Percentiles rank a stretch among this genome's conserved stretches.
phyloP scores from a whole-genome alignment of 2,888 invertebrate genomes.

The Antheraea assamensis region DNA sequence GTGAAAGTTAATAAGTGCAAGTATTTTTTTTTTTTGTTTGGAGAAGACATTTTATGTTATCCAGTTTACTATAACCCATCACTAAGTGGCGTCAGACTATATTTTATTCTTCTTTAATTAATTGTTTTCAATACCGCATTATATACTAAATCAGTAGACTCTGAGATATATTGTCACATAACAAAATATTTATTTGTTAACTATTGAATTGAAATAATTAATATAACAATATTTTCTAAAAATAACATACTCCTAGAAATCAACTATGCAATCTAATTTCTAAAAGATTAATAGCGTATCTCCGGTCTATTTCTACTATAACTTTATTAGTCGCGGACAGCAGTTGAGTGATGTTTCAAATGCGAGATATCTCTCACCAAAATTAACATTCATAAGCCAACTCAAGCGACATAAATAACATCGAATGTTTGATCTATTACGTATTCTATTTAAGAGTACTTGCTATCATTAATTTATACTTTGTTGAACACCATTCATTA shows the following conservation, averaged over 20 bases:
- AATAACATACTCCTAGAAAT: constrained; percentile 15
- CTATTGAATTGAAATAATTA: background rate
- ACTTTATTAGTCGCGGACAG: constrained; percentile 55
- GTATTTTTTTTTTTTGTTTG: too few species aligned
- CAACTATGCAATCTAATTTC: constrained; percentile 23
- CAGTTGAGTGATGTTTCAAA: constrained; percentile 63
- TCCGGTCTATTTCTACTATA: constrained; percentile 42
- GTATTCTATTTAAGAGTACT: constrained; percentile 34
- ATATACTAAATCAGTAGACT: background rate
- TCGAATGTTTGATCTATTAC: constrained; percentile 49
- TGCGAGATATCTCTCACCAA: constrained; percentile 69
- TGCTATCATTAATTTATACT: background rate
- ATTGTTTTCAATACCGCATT: too few species aligned
- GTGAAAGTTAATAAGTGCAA: too few species aligned
- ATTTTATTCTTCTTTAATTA: too few species aligned
- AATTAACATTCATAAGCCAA: constrained; percentile 77
- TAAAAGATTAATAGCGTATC: constrained; percentile 27
- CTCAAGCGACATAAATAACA: constrained; percentile 75
- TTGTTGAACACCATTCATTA: background rate
- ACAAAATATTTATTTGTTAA: too few species aligned
- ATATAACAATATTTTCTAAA: background rate
- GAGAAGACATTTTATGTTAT: too few species aligned
- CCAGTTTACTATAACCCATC: too few species aligned
- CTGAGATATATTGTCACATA: background rate
- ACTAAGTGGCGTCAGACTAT: too few species aligned